A percentile compares a stretch with the other conserved stretches of the same genome.
phyloP scores from a whole-genome alignment of 2,888 invertebrate genomes.

The Brachyopa scutellaris region DNA sequence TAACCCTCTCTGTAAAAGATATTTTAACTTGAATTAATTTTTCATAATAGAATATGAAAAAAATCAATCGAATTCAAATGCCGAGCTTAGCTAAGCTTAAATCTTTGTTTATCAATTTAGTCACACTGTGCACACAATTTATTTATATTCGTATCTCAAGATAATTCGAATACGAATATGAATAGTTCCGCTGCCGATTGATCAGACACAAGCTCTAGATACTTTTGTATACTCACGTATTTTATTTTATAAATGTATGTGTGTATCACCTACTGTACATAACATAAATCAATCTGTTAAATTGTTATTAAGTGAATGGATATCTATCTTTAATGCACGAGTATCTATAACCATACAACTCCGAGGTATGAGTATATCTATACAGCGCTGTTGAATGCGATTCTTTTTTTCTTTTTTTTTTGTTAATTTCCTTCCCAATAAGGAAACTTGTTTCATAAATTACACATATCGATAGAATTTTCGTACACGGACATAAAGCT shows the following conservation, averaged over 20 bases:
- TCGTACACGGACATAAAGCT: conserved; percentile 8
- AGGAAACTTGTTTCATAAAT: conserved; percentile 63
- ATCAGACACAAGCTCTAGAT: background rate
- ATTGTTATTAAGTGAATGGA: conserved; percentile 42
- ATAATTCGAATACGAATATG: conserved; percentile 21
- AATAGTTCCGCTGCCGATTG: conserved; percentile 22
- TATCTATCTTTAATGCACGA: conserved; percentile 11
- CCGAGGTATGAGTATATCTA: background rate
- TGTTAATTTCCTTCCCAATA: conserved; percentile 19
- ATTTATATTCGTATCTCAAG: conserved; percentile 41
- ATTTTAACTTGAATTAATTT: too few species aligned
- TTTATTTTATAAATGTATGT: conserved; percentile 1
- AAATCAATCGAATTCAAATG: background rate
- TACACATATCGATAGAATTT: conserved; percentile 49
- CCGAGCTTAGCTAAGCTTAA: background rate
- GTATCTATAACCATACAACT: too few species aligned
- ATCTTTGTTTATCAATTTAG: conserved; percentile 2
- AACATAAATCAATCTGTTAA: conserved; percentile 51
- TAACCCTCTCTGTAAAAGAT: too few species aligned
- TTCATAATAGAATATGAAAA: background rate
- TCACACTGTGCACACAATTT: conserved; percentile 27
- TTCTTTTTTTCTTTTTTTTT: conserved; percentile 6
- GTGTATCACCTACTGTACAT: conserved; percentile 38
- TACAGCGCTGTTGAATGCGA: background rate
- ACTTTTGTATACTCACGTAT: background rate